Evolutionary conservation across 2,888 invertebrate species (phyloP), one percentile per base, ranked within the genome.

Genomic region (Camponotus fellah): DNA sequence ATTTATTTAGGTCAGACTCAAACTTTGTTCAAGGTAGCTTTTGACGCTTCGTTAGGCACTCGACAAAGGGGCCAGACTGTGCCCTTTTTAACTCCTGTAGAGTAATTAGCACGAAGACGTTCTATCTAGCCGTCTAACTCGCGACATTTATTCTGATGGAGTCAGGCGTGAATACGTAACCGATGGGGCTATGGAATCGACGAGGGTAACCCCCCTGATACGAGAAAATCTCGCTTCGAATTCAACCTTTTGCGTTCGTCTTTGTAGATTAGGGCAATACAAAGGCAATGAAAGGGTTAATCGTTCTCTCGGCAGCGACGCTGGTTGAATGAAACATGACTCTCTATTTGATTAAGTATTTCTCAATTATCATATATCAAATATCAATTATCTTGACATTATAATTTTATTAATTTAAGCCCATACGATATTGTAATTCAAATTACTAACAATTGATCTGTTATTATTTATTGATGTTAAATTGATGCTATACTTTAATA

Each of bases 1-100:
- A 91, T 92, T 92, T 89, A 88, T 91, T 60, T 84, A 79, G 83
- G 85, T 85, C 88, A 87, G 82, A 83, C 91, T 91, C 85, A 81
- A 81, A 77, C 85, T 53, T 53, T 75, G 86, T 71, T 85, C 86
- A 85, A 88, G 86, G 86, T 88, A 77, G 68, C 86, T 86, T 85
- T 83, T 84, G 85, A 83, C 86, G 89, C 87, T 91, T 88, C 88
- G 91, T 91, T 91, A 90, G 68, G 53, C 74, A 3, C 9, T 46
- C 80, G 84, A 81, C 84, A 83, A 85, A 88, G 86, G 65, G 40
- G 32, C 9, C 58, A 10, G 46, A 53, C 32, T 53, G 69, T 60
- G 32, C 62, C 80, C 82, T 86, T 89, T 87, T 89, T 64, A 76
- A 72, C 77, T 72, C 17, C 62, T 21, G 72, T 10, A 26, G 65